Evolutionary conservation across 2,113 vertebrate genomes (phyloP).

Genomic region (Gadus chalcogrammus): DNA sequence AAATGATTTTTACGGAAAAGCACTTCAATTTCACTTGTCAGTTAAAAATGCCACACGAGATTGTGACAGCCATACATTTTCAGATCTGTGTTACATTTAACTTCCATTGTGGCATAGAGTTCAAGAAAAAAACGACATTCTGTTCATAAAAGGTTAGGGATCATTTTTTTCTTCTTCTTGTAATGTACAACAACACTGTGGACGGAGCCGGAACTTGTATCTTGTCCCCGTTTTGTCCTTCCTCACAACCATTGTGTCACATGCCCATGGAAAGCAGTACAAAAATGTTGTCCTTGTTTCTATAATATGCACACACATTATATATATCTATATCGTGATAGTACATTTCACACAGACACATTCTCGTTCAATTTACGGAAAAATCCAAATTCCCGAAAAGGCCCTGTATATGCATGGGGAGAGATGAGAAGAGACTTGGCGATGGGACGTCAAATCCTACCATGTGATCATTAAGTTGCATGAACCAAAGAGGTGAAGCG

Average conservation of each 20-base stretch:
- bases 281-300: slow-evolving; percentile 42
- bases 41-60: slow-evolving; percentile 49
- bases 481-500: slow-evolving; percentile 40
- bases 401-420: slow-evolving; percentile 25
- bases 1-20: slow-evolving; percentile 31
- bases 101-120: slow-evolving; percentile 41
- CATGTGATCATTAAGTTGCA: slow-evolving; percentile 36
- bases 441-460: slow-evolving; percentile 16
- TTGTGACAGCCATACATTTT: slow-evolving; percentile 45
- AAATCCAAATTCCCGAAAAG: slow-evolving; percentile 35
- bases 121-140: slow-evolving; percentile 23
- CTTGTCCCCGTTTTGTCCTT: slow-evolving; percentile 1
- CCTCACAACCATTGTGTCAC: slow-evolving; percentile 56
- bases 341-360: slow-evolving; percentile 45
- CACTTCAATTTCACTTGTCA: slow-evolving; percentile 53
- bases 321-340: slow-evolving; percentile 41
- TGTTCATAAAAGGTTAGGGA: slow-evolving; percentile 33
- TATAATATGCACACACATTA: slow-evolving; percentile 18
- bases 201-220: slow-evolving; percentile 21
- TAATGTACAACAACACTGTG: slow-evolving; percentile 40
- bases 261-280: slow-evolving; percentile 64
- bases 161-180: slow-evolving; percentile 19
- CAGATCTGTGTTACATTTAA: slow-evolving; percentile 47
- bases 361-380: slow-evolving; percentile 31
- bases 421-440: background rate